phyloP scores from a whole-genome alignment of 1,140 invertebrate genomes.

The Drosophila bocki region DNA sequence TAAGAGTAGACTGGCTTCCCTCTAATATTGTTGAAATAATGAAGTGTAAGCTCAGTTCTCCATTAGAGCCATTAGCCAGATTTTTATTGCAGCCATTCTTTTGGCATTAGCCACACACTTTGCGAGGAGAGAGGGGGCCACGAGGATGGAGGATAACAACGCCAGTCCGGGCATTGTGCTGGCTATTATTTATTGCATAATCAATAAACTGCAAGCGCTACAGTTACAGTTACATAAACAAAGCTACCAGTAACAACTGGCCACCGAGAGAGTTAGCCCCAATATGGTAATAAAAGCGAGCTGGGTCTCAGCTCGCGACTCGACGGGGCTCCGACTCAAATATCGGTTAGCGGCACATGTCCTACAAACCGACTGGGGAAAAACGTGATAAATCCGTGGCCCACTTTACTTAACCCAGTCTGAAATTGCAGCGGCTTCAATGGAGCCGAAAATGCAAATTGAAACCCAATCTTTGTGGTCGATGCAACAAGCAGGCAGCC shows the following conservation, averaged over 20 bases:
- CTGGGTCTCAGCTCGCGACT: constrained; percentile 26
- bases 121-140: neutral
- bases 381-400: constrained; percentile 79
- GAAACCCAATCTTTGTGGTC: constrained; percentile 73
- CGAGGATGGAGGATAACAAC: constrained; percentile 48
- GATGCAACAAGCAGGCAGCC: constrained; percentile 33
- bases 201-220: constrained; percentile 80
- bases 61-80: constrained; percentile 61
- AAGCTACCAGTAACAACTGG: constrained; percentile 63
- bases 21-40: constrained; percentile 10
- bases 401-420: constrained; percentile 66
- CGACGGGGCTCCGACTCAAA: constrained; percentile 34
- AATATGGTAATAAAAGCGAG: constrained; percentile 77
- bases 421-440: constrained; percentile 76
- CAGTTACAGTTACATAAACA: constrained; percentile 78
- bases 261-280: constrained; percentile 73
- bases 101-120: constrained; percentile 48
- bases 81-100: constrained; percentile 71
- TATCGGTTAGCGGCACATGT: constrained; percentile 83
- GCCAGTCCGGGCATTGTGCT: constrained; percentile 57
- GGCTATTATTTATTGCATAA: constrained; percentile 82
- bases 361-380: constrained; percentile 78
- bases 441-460: constrained; percentile 81
- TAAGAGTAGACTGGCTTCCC: neutral
- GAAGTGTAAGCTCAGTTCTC: constrained; percentile 25